A percentile compares a stretch with the other conserved stretches of the same genome.
phyloP scores from a whole-genome alignment of 2,113 vertebrate species.

The Daphoenositta chrysoptera region DNA sequence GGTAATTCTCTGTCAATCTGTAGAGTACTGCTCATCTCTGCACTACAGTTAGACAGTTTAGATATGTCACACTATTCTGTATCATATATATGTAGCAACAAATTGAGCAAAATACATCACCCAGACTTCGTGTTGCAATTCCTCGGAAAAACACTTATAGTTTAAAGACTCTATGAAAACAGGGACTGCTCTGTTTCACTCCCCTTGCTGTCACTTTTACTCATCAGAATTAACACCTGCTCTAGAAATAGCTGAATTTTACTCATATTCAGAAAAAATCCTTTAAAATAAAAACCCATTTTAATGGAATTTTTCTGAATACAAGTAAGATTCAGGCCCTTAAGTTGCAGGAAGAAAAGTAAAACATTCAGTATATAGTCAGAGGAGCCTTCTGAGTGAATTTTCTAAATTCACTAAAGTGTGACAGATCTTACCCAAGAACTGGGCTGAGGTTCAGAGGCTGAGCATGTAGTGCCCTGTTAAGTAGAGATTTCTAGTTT shows the following conservation, averaged over 20 bases:
- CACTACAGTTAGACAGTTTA: not conserved
- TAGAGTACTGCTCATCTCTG: not conserved
- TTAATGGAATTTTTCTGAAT: not conserved
- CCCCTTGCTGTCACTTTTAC: not conserved
- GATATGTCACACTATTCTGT: not conserved
- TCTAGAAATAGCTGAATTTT: not conserved
- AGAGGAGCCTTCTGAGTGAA: not conserved
- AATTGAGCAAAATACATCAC: not conserved
- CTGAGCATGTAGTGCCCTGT: not conserved
- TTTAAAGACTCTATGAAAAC: not conserved
- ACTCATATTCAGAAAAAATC: not conserved
- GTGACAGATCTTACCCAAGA: constrained; percentile 4
- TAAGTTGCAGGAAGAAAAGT: not conserved
- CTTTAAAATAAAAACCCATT: not conserved
- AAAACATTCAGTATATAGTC: not conserved
- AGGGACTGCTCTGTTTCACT: not conserved
- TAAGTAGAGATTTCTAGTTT: constrained; percentile 19
- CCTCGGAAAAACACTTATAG: not conserved
- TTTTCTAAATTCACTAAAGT: not conserved
- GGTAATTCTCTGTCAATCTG: not conserved
- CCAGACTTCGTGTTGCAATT: not conserved
- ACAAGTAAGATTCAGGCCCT: not conserved
- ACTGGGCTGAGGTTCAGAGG: constrained; percentile 7
- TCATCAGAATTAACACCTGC: not conserved
- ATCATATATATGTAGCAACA: not conserved